Evolutionary conservation across 2,113 vertebrate genomes (phyloP), one percentile per base, ranked within the genome.

Genomic region (Oryzias celebensis): DNA sequence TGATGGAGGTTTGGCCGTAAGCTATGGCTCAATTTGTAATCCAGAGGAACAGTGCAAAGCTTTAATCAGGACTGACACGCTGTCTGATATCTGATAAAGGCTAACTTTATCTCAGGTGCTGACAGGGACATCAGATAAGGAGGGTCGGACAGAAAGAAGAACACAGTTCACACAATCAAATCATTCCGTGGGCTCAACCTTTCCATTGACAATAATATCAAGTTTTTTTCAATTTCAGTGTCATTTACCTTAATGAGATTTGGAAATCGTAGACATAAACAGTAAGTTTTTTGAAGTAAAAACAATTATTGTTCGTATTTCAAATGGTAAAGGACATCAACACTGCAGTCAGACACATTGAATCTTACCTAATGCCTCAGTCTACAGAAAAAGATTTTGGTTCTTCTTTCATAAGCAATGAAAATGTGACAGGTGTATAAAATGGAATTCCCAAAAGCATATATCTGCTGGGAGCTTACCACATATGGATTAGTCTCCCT

Each of bases 321-420:
- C 17, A 61, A 58, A 45, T 58, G 14, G 16, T 44, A 50, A 49
- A 69, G 26, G 51, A 44, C 65, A 52, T 51, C 70, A 73, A 68
- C 68, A 55, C 22, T 41, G 59, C 61, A 28, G 28, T 57, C 12
- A 14, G 50, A 73, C 61, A 63, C 59, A 60, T 28, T n/a, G 22
- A 14, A 65, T 71, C 62, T 73, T 54, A 41, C 50, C 49, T 45
- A 46, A 68, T 46, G 6, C 24, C 48, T 62, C 66, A 23, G 62
- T 59, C 51, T 52, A 18, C 59, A 60, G 36, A 22, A 16, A 23
- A 54, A 41, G 74, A 71, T 80, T 82, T 72, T 43, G 43, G 58
- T 68, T 77, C 49, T 73, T 66, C 65, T 71, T 74, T 84, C 76
- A 81, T 74, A 62, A 57, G 80, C 77, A 82, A 81, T 87, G 66